Percentiles rank a stretch among this genome's conserved stretches.
Evolutionary conservation across 1,140 invertebrate genomes (phyloP).

Genomic region (Eubasilissa regina): DNA sequence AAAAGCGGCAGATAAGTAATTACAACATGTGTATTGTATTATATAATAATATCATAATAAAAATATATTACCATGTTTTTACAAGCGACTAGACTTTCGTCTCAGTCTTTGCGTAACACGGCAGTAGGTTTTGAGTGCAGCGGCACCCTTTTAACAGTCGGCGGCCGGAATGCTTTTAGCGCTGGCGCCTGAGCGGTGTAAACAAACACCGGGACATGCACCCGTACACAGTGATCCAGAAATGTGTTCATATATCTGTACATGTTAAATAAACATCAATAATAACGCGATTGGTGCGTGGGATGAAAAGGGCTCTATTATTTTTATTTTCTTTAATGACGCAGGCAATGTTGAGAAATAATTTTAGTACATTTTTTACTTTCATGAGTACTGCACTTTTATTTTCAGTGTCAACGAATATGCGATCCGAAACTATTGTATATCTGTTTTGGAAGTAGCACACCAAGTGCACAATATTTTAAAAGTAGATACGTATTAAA

Average conservation of each 20-base stretch:
- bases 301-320: background rate
- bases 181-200: constrained; percentile 29
- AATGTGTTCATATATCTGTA: constrained; percentile 1
- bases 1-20: no score
- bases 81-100: background rate
- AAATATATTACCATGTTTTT: no score
- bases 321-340: background rate
- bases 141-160: constrained; percentile 32
- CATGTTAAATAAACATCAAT: constrained; percentile 18
- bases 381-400: no score
- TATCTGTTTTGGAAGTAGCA: no score
- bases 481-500: no score
- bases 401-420: no score
- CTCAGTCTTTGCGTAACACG: background rate
- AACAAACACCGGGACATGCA: constrained; percentile 23
- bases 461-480: no score
- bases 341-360: no score
- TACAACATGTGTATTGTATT: no score
- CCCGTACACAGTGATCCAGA: background rate
- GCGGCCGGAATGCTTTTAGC: constrained; percentile 35
- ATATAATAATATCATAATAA: no score
- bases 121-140: constrained; percentile 12
- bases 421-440: no score
- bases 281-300: constrained; percentile 21
- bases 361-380: no score